Evolutionary conservation across 2,888 invertebrate species (phyloP), one percentile per base, ranked within the genome.

Genomic region (Mantis religiosa): DNA sequence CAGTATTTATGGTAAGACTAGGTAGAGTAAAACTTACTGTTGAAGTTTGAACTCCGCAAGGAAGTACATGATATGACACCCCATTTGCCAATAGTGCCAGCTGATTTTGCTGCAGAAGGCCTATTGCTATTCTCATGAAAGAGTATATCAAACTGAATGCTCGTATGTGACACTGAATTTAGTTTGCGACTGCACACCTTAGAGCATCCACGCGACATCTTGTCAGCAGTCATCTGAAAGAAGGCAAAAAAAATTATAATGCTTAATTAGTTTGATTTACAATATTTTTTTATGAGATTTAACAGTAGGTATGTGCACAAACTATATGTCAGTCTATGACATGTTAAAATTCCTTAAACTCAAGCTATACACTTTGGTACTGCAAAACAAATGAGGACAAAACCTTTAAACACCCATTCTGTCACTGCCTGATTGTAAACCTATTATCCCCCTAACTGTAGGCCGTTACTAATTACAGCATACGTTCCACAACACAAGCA

Each of bases 51-150:
- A 92, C 96, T 97, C 92, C 98, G 95, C 90, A 98, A 97, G 6
- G 98, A 98, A 34, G 98, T 98, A 93, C 98, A 98, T 91, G 98
- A 98, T 92, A 98, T 98, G 93, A 97, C 97, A 91, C 98, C 98
- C 98, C 98, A 98, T 94, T 98, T 97, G 91, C 98, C 98, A 91
- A 98, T 97, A 71, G 97, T 97, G 90, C 98, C 98, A 91, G 98
- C 97, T 54, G 98, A 98, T 91, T 97, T 96, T 88, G 98, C 97
- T 89, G 98, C 98, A 88, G 97, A 96, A 14, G 98, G 98, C 92
- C 97, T 96, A 93, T 97, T 98, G 92, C 96, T 97, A 93, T 97
- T 97, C 92, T 96, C 96, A 93, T 97, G 94, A 91, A 95, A 94
- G 90, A 95, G 93, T 91, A 94, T 95, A 92, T 96, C 96, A 92